Base-by-base conservation (phyloP, 2,888 invertebrate species). In the Agonopterix heracliana region DNA sequence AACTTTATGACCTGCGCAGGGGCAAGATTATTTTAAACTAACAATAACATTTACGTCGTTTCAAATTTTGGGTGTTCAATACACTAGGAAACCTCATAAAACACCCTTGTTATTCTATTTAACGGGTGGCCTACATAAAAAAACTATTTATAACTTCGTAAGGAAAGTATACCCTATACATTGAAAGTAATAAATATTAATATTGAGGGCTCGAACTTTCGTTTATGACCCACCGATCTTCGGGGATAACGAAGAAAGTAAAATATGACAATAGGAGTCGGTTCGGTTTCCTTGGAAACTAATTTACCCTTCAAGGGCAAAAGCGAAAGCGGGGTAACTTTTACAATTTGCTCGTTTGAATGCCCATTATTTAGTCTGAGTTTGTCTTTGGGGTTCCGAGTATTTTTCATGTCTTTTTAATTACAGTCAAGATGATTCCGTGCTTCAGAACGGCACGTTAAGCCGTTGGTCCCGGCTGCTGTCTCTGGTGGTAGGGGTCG, bases 131-230 rank as follows among this genome's bases (percentile, higher is more conserved):
- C 73, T 61, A 68, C 72, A 72, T 81, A 80, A 81, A 81, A 26
- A 80, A 75, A 63, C 81, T 84, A 86, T 86, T 86, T 84, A 80
- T 86, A 83, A 76, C 69, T 66, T 63, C 57, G 61, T 59, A 71
- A 71, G 70, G 74, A 79, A 77, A 81, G 75, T 80, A 75, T 79
- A 78, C 67, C 64, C 66, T 73, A 71, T 71, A 74, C 69, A 74
- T 74, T 72, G 67, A 57, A 66, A 67, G 77, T 68, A 75, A 80
- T 87, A 84, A 85, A 85, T 85, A 81, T 81, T 83, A 84, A 82
- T 85, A 83, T 74, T 57, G 26, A 68, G 55, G 53, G 56, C 54
- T 61, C 66, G 62, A 82, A 81, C 68, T 84, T 84, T 81, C 72
- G 70, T 78, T 80, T 80, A 78, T 74, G 71, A 73, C 61, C 26